These are phyloP conservation scores for Periphyllus acericola DNA, from an alignment of 2,888 invertebrate genomes.

Conservation along the genomic window DNA sequence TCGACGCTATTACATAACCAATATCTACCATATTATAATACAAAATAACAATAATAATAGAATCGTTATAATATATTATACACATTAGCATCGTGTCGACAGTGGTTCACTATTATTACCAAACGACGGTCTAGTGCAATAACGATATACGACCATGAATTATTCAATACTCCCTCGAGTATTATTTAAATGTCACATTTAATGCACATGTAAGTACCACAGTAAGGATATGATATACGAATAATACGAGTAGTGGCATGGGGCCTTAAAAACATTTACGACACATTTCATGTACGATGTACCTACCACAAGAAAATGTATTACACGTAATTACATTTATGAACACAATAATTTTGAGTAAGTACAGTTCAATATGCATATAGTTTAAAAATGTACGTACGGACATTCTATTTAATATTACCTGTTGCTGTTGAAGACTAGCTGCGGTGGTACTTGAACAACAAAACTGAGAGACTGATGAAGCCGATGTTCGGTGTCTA, in stretches of 20 bases:
- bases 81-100: not conserved
- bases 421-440: slow-evolving; percentile 12
- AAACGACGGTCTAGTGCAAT: slow-evolving; percentile 8
- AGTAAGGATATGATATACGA: not conserved
- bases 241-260: not conserved
- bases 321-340: not conserved
- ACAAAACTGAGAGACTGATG: slow-evolving; percentile 16
- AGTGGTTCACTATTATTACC: slow-evolving; percentile 15
- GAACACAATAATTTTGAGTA: not conserved
- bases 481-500: slow-evolving; percentile 1
- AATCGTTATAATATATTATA: not conserved
- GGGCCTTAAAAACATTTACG: not conserved
- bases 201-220: slow-evolving; percentile 5
- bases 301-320: not conserved
- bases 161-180: slow-evolving; percentile 14
- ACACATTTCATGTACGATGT: not conserved
- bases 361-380: not conserved
- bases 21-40: not conserved
- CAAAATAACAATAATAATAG: slow-evolving; percentile 5
- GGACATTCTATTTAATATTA: not conserved
- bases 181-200: slow-evolving; percentile 39
- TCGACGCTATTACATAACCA: slow-evolving; percentile 23
- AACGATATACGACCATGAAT: slow-evolving; percentile 28
- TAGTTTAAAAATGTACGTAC: too few species aligned
- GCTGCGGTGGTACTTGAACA: slow-evolving; percentile 17